Conservation (phyloP, 2,113 vertebrate species). For the Phyllopteryx taeniolatus region DNA sequence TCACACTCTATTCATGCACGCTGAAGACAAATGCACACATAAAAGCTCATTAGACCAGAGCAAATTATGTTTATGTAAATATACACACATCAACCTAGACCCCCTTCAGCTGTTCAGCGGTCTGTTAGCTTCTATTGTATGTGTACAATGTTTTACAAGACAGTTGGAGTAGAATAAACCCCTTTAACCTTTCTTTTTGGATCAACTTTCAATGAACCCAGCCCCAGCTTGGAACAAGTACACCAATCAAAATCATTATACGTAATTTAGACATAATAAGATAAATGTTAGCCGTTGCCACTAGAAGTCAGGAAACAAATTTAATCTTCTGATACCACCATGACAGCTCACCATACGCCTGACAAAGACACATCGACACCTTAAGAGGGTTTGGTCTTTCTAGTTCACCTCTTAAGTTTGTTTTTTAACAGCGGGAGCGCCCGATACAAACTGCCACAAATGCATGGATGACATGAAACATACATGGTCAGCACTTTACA, state of each 20-base stretch:
- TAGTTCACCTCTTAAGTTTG: background rate
- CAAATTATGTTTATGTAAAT: constrained; percentile 24
- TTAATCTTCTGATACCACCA: background rate
- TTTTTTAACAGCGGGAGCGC: background rate
- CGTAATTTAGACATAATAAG: background rate
- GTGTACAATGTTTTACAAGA: constrained; percentile 19
- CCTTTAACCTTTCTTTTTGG: constrained; percentile 8
- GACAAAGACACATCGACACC: constrained; percentile 9
- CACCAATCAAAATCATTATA: background rate
- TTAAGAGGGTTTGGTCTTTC: background rate
- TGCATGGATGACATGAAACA: constrained; percentile 5
- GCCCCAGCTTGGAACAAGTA: background rate
- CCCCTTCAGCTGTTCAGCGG: constrained; percentile 10
- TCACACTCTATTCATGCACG: constrained; percentile 11
- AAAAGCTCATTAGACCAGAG: constrained; percentile 31
- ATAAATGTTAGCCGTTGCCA: background rate
- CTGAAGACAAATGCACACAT: constrained; percentile 16
- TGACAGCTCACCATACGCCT: background rate
- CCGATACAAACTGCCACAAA: background rate
- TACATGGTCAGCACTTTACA: background rate
- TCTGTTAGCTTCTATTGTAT: constrained; percentile 6
- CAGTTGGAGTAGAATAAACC: constrained; percentile 22
- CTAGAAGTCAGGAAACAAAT: background rate
- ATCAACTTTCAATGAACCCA: constrained; percentile 28
- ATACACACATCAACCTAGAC: constrained; percentile 23